These are phyloP conservation scores for Patella caerulea DNA, from an alignment of 2,888 invertebrate species.

Conservation along the genomic window DNA sequence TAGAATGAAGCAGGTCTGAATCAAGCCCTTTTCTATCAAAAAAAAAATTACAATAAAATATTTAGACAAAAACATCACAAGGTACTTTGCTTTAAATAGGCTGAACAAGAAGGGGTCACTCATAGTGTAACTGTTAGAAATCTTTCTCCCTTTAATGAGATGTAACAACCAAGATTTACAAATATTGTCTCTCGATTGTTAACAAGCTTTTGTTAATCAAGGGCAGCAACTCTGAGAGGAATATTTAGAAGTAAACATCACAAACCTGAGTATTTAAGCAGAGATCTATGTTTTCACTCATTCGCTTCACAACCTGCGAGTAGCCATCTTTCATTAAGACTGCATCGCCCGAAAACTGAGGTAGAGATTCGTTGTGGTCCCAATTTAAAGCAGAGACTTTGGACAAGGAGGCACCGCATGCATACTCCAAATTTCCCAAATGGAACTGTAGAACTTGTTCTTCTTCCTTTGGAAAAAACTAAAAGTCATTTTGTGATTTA, in stretches of 20 bases:
- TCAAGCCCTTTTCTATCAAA: too few species aligned
- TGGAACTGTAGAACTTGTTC: conserved; percentile 72
- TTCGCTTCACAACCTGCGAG: conserved; percentile 56
- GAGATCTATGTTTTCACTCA: conserved; percentile 70
- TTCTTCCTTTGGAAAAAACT: conserved; percentile 63
- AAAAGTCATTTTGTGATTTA: conserved; percentile 2
- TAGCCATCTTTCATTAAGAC: conserved; percentile 71
- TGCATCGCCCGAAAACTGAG: conserved; percentile 73
- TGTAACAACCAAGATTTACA: too few species aligned
- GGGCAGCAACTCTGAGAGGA: neutral
- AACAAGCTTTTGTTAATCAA: too few species aligned
- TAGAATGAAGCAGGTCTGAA: too few species aligned
- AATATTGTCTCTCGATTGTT: too few species aligned
- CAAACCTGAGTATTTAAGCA: conserved; percentile 62
- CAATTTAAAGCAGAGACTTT: conserved; percentile 71
- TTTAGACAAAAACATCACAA: too few species aligned
- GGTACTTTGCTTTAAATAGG: too few species aligned
- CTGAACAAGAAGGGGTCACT: too few species aligned
- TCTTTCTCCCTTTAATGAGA: too few species aligned
- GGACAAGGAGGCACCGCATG: conserved; percentile 70
- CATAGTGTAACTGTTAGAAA: too few species aligned
- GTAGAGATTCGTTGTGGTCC: conserved; percentile 74
- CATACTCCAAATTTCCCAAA: conserved; percentile 73
- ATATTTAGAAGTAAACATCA: neutral
- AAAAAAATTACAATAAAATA: too few species aligned